Percentiles rank a stretch among this genome's conserved stretches.
Evolutionary conservation across 2,113 vertebrate species (phyloP).

Genomic region (Anoplopoma fimbria): DNA sequence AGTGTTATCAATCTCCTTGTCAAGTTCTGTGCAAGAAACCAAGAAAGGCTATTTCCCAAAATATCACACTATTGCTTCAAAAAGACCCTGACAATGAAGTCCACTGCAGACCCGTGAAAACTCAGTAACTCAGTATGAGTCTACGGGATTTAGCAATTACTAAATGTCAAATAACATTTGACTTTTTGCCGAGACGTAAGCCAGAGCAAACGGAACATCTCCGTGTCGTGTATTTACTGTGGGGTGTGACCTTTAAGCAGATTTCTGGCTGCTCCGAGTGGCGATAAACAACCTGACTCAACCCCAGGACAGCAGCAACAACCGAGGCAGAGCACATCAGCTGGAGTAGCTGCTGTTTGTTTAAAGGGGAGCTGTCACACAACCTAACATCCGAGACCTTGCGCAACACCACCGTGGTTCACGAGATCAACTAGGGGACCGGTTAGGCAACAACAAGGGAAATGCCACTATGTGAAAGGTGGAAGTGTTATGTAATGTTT

Average conservation of each 20-base stretch:
- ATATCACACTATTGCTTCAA: neutral
- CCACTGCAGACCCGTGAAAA: constrained; percentile 1
- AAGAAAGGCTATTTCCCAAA: neutral
- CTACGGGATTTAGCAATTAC: neutral
- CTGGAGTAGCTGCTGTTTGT: constrained; percentile 34
- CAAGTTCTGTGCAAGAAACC: constrained; percentile 3
- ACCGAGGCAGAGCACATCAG: constrained; percentile 23
- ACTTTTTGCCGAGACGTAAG: neutral
- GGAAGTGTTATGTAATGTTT: constrained; percentile 24
- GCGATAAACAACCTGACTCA: constrained; percentile 38
- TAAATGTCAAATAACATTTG: constrained; percentile 51
- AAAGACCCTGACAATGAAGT: neutral
- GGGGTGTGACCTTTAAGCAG: constrained; percentile 53
- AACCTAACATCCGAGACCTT: neutral
- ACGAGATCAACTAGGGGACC: constrained; percentile 8
- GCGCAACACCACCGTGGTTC: constrained; percentile 13
- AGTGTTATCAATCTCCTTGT: neutral
- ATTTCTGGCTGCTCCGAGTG: constrained; percentile 15
- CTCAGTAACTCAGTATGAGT: neutral
- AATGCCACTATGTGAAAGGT: neutral
- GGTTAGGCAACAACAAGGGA: neutral
- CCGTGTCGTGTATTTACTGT: constrained; percentile 26
- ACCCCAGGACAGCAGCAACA: constrained; percentile 17
- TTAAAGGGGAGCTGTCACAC: constrained; percentile 54
- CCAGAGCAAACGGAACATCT: constrained; percentile 1